Conservation (phyloP, 2,888 invertebrate species). For the Torymus texanus region DNA sequence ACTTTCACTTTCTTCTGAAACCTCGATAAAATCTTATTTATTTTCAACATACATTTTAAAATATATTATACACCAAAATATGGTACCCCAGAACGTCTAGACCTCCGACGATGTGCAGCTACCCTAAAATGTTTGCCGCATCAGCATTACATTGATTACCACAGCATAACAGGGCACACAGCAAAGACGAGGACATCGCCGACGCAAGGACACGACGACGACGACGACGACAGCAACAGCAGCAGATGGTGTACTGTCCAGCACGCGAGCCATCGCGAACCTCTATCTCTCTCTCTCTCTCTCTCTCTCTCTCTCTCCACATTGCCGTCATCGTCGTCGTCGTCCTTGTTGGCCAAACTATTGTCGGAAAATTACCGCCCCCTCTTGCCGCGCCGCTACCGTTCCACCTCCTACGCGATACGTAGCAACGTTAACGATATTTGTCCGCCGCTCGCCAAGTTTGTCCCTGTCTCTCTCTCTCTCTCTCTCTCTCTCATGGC, state of each 20-base stretch:
- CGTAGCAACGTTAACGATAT: slow-evolving; percentile 70
- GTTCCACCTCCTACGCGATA: slow-evolving; percentile 27
- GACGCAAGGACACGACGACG: neutral
- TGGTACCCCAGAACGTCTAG: too few relatives aligned
- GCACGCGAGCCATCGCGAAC: neutral
- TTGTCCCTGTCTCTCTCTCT: slow-evolving; percentile 45
- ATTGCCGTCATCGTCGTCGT: slow-evolving; percentile 53
- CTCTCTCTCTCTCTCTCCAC: neutral
- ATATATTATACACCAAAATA: too few relatives aligned
- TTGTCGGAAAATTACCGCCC: slow-evolving; percentile 68
- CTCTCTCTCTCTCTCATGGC: slow-evolving; percentile 45
- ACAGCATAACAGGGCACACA: neutral
- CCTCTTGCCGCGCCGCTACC: slow-evolving; percentile 55
- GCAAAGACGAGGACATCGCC: too few relatives aligned
- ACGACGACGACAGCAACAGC: neutral
- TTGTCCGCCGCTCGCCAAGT: slow-evolving; percentile 64
- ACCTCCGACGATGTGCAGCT: too few relatives aligned
- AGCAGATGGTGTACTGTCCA: slow-evolving; percentile 3
- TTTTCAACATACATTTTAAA: too few relatives aligned
- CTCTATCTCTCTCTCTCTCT: neutral
- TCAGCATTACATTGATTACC: slow-evolving; percentile 4
- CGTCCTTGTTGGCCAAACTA: slow-evolving; percentile 71
- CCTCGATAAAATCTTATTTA: too few relatives aligned
- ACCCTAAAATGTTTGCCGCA: too few relatives aligned
- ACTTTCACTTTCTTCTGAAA: too few relatives aligned